Conservation (phyloP, 2,797 vertebrate genomes). For the Sitta carolinensis region DNA sequence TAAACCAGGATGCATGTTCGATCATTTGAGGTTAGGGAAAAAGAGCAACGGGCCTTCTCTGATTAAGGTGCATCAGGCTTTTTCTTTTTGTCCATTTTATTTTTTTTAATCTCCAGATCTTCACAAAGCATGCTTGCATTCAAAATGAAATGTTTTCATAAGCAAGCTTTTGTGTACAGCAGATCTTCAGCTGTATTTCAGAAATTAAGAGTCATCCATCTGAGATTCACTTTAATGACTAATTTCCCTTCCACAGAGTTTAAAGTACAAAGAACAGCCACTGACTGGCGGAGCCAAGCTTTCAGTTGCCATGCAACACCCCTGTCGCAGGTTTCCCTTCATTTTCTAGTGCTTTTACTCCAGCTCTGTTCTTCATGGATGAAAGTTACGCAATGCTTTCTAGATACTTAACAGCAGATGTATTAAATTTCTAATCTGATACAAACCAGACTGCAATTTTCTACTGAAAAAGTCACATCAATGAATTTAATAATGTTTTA, state of each 20-base stretch:
- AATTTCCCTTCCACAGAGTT: constrained; percentile 43
- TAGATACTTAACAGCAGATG: constrained; percentile 58
- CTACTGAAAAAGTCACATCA: constrained; percentile 42
- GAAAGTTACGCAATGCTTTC: constrained; percentile 64
- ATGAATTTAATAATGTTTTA: constrained; percentile 40
- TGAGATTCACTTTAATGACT: constrained; percentile 61
- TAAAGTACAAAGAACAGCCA: constrained; percentile 53
- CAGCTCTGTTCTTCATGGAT: constrained; percentile 18
- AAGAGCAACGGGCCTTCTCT: neutral
- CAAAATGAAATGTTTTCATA: neutral
- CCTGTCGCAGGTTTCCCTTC: constrained; percentile 54
- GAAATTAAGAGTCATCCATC: constrained; percentile 55
- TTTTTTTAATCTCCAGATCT: neutral
- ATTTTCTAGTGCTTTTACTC: constrained; percentile 47
- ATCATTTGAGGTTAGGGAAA: neutral
- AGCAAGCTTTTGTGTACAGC: constrained; percentile 10
- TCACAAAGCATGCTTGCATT: neutral
- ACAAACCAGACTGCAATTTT: constrained; percentile 63
- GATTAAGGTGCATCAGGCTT: neutral
- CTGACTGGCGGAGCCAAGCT: constrained; percentile 43
- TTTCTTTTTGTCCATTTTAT: neutral
- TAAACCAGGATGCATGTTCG: neutral
- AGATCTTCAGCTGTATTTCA: constrained; percentile 28
- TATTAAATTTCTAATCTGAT: constrained; percentile 66
- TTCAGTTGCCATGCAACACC: constrained; percentile 77